phyloP scores from a whole-genome alignment of 1,140 invertebrate genomes.

The Fopius arisanus region DNA sequence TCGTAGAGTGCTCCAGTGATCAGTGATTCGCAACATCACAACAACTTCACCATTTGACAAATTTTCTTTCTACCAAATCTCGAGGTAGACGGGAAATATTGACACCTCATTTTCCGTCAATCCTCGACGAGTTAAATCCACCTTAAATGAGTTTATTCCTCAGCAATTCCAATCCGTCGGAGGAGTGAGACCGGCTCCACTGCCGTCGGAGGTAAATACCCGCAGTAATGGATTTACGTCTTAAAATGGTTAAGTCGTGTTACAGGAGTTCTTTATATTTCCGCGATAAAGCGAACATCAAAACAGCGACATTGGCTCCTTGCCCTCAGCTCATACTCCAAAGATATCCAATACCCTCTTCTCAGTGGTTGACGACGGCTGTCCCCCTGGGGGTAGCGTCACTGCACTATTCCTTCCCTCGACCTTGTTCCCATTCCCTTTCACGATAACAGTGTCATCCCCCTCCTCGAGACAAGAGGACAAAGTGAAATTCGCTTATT shows the following conservation, averaged over 20 bases:
- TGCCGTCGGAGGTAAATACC: slow-evolving; percentile 44
- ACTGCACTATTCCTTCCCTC: not conserved
- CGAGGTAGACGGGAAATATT: not conserved
- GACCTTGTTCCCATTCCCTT: not conserved
- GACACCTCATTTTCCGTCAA: slow-evolving; percentile 56
- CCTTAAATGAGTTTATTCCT: slow-evolving; percentile 60
- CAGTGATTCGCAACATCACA: not conserved
- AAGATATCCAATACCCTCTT: slow-evolving; percentile 18
- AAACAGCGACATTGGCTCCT: not conserved
- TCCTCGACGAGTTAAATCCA: slow-evolving; percentile 55
- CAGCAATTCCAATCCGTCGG: slow-evolving; percentile 54
- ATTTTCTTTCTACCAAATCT: not conserved
- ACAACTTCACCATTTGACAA: not conserved
- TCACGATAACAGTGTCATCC: slow-evolving; percentile 25
- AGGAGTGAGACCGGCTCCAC: slow-evolving; percentile 26
- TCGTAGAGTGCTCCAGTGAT: not conserved
- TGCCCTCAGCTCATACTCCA: slow-evolving; percentile 30
- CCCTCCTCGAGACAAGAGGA: slow-evolving; percentile 36
- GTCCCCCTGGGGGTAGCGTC: not conserved
- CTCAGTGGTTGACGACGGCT: not conserved
- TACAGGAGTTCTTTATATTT: slow-evolving; percentile 66
- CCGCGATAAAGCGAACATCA: slow-evolving; percentile 48
- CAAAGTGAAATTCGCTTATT: slow-evolving; percentile 63
- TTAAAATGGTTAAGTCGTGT: slow-evolving; percentile 64
- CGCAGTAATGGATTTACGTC: slow-evolving; percentile 63